phyloP scores from a whole-genome alignment of 2,888 invertebrate genomes.

The Acrobasis consociella region DNA sequence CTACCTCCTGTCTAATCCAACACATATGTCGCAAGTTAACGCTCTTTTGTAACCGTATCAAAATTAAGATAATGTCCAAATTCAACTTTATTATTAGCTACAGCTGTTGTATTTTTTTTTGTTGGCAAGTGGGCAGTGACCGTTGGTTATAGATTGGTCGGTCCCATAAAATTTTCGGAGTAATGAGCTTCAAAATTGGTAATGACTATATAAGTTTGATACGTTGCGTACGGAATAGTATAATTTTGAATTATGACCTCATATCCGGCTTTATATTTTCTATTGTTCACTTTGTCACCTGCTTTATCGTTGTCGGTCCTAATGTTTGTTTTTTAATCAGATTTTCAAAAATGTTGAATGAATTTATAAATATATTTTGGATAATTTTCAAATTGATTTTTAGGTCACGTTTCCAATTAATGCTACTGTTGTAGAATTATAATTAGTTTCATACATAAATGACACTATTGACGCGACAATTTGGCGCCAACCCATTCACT shows the following conservation, averaged over 20 bases:
- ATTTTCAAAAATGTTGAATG: background rate
- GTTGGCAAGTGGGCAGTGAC: constrained; percentile 61
- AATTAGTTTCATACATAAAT: constrained; percentile 15
- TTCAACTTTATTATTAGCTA: constrained; percentile 71
- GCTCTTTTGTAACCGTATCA: constrained; percentile 79
- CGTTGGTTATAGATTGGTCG: constrained; percentile 68
- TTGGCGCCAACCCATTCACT: constrained; percentile 13
- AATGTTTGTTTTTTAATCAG: background rate
- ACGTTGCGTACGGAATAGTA: constrained; percentile 50
- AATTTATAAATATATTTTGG: background rate
- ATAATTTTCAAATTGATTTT: background rate
- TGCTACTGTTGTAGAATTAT: constrained; percentile 10
- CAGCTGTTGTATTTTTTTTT: constrained; percentile 71
- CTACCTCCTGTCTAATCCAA: constrained; percentile 47
- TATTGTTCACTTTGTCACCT: constrained; percentile 19
- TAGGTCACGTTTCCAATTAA: constrained; percentile 12
- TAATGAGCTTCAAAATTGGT: constrained; percentile 75
- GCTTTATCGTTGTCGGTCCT: constrained; percentile 1
- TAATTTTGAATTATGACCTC: constrained; percentile 63
- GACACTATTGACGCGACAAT: constrained; percentile 13
- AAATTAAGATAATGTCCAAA: constrained; percentile 80
- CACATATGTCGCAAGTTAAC: constrained; percentile 74
- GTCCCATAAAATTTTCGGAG: constrained; percentile 66
- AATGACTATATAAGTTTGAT: constrained; percentile 71
- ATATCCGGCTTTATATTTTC: constrained; percentile 42